Evolutionary conservation across 2,113 vertebrate species (phyloP).

Genomic region (Steatornis caripensis): DNA sequence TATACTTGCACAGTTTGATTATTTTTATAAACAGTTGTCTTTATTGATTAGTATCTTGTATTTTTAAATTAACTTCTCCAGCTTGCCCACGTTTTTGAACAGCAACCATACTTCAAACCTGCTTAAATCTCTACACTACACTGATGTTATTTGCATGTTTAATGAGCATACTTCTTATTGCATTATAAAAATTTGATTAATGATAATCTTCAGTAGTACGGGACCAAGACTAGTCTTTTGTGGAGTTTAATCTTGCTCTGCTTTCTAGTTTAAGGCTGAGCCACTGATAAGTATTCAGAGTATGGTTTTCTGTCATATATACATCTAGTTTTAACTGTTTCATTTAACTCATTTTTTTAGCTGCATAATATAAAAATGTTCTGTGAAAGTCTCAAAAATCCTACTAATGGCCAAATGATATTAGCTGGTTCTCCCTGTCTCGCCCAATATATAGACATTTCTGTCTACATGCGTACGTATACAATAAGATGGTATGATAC

Average conservation of each 20-base stretch:
- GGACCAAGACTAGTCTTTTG: background rate
- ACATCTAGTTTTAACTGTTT: background rate
- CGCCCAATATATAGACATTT: background rate
- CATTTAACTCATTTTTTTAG: background rate
- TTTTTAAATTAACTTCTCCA: background rate
- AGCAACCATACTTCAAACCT: background rate
- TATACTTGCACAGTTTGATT: background rate
- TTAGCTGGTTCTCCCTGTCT: background rate
- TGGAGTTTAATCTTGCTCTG: background rate
- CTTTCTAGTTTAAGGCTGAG: background rate
- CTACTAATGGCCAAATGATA: background rate
- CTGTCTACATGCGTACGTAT: accelerated
- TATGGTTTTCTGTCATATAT: background rate
- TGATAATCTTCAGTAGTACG: background rate
- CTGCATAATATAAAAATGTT: background rate
- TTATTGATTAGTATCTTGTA: background rate
- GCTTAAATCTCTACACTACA: background rate
- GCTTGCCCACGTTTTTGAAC: background rate
- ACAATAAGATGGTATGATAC: background rate
- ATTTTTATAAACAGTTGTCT: background rate
- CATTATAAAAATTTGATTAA: background rate
- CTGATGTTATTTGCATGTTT: background rate
- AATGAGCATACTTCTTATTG: background rate
- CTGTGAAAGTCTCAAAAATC: background rate
- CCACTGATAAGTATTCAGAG: background rate